A percentile compares a stretch with the other conserved stretches of the same genome.
These are phyloP conservation scores for Buceros bicornis DNA, from an alignment of 2,797 vertebrate genomes.

Conservation along the genomic window DNA sequence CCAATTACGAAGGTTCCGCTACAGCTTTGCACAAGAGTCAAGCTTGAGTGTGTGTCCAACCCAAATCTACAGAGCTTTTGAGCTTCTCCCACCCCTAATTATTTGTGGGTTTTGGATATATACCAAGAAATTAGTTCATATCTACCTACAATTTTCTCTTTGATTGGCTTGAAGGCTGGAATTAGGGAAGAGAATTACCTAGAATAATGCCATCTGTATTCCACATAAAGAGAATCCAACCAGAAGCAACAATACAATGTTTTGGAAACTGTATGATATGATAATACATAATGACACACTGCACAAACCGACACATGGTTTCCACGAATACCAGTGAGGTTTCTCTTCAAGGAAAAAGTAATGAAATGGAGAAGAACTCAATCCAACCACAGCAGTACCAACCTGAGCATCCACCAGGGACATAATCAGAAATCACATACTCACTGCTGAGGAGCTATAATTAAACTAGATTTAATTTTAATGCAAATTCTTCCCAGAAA, in stretches of 20 bases:
- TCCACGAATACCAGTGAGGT: slow-evolving; percentile 71
- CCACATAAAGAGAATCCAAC: slow-evolving; percentile 41
- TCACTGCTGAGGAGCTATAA: slow-evolving; percentile 82
- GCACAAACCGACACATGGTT: slow-evolving; percentile 46
- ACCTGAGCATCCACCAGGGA: slow-evolving; percentile 77
- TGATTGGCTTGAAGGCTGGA: slow-evolving; percentile 53
- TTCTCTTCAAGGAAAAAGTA: slow-evolving; percentile 78
- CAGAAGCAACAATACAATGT: slow-evolving; percentile 59
- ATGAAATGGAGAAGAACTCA: slow-evolving; percentile 81
- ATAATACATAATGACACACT: slow-evolving; percentile 58
- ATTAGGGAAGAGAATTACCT: slow-evolving; percentile 55
- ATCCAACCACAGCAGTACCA: slow-evolving; percentile 80
- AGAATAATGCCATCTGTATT: slow-evolving; percentile 57
- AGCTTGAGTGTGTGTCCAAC: slow-evolving; percentile 41
- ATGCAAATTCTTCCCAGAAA: slow-evolving; percentile 82
- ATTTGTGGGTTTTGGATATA: slow-evolving; percentile 65
- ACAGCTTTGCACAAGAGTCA: slow-evolving; percentile 1
- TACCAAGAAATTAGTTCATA: slow-evolving; percentile 63
- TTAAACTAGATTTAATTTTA: slow-evolving; percentile 86
- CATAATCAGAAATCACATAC: slow-evolving; percentile 83
- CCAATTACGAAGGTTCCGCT: slow-evolving; percentile 58
- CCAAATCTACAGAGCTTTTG: slow-evolving; percentile 52
- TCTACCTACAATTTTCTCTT: slow-evolving; percentile 42
- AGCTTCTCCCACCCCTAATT: slow-evolving; percentile 49
- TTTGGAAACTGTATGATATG: slow-evolving; percentile 55